A percentile compares a stretch with the other conserved stretches of the same genome.
phyloP scores from a whole-genome alignment of 2,888 invertebrate genomes.

The Iselma pallidipennis region DNA sequence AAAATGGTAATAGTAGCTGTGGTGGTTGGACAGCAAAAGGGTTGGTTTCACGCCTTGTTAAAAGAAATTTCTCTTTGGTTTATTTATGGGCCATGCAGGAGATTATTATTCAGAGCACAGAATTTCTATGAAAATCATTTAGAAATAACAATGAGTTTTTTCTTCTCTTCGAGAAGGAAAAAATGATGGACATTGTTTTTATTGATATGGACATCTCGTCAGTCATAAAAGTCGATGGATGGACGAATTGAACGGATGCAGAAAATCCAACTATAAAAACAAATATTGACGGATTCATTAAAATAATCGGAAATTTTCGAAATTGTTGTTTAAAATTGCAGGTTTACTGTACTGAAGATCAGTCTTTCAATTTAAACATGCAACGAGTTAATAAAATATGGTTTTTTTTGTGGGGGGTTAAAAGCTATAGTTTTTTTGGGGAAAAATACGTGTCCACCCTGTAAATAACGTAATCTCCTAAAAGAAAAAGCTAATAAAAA shows the following conservation, averaged over 20 bases:
- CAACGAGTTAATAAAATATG: too few species aligned
- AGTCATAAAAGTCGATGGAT: not conserved
- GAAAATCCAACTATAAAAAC: not conserved
- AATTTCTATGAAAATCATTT: not conserved
- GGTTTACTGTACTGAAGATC: too few species aligned
- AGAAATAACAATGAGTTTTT: not conserved
- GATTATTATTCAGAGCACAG: not conserved
- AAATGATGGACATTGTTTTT: too few species aligned
- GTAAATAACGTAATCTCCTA: constrained; percentile 1
- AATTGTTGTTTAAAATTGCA: not conserved
- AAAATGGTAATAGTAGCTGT: not conserved
- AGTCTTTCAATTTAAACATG: too few species aligned
- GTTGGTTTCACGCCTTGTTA: constrained; percentile 9
- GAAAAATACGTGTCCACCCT: not conserved
- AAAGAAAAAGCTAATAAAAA: constrained; percentile 1
- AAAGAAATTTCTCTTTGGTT: not conserved
- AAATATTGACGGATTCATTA: not conserved
- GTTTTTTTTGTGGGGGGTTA: too few species aligned
- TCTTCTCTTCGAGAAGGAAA: too few species aligned
- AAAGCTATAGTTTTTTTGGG: too few species aligned
- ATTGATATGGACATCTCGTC: too few species aligned
- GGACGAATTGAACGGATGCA: not conserved
- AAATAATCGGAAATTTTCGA: not conserved
- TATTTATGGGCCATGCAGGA: not conserved
- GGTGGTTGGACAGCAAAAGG: constrained; percentile 2